Conservation (phyloP, 2,888 invertebrate species). For the Temnothorax rugatulus region DNA sequence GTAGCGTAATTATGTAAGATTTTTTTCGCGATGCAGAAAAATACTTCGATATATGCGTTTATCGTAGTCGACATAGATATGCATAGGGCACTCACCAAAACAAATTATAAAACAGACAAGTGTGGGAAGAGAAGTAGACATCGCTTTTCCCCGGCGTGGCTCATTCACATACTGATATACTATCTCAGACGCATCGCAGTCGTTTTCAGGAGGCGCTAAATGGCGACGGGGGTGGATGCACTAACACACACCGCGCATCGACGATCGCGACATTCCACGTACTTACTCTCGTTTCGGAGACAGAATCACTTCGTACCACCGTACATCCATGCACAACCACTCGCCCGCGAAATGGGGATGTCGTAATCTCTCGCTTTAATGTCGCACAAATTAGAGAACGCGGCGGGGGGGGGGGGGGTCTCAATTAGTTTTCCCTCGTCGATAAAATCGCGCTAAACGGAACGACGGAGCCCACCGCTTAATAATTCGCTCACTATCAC, state of each 20-base stretch:
- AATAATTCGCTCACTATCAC: constrained; percentile 31
- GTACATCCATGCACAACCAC: constrained; percentile 36
- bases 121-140: constrained; percentile 83
- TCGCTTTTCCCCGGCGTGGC: constrained; percentile 79
- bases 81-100: constrained; percentile 81
- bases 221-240: constrained; percentile 1
- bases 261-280: constrained; percentile 55
- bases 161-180: constrained; percentile 80
- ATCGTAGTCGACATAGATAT: background rate
- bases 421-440: constrained; percentile 35
- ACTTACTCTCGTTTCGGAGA: constrained; percentile 28
- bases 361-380: background rate
- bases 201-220: constrained; percentile 48
- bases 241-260: constrained; percentile 34
- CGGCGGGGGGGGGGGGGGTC: background rate
- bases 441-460: constrained; percentile 11
- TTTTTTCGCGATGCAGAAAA: background rate
- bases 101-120: constrained; percentile 83
- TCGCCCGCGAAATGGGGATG: background rate
- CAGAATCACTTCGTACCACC: constrained; percentile 20
- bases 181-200: constrained; percentile 77
- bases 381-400: constrained; percentile 13
- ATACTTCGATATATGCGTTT: background rate
- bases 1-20: background rate
- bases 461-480: background rate